Conservation (phyloP, 2,888 invertebrate genomes). For the Dione juno region DNA sequence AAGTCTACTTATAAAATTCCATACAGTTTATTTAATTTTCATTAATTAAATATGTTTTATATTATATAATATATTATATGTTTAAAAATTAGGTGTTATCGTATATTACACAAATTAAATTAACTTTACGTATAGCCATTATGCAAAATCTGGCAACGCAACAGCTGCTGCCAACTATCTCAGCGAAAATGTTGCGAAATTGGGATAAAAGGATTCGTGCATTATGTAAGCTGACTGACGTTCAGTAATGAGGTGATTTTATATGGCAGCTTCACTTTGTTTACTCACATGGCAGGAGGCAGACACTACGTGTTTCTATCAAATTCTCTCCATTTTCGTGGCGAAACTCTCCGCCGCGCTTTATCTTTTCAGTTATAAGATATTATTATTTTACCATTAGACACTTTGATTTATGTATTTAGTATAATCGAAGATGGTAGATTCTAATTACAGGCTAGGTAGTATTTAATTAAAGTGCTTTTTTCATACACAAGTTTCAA, state of each 20-base stretch:
- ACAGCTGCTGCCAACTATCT: constrained; percentile 47
- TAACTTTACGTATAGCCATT: constrained; percentile 36
- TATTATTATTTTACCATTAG: too few relatives aligned
- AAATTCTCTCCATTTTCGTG: too few relatives aligned
- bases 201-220: constrained; percentile 46
- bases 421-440: too few relatives aligned
- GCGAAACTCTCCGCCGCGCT: too few relatives aligned
- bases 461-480: too few relatives aligned
- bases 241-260: constrained; percentile 7
- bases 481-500: too few relatives aligned
- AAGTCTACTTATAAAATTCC: too few relatives aligned
- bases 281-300: background rate
- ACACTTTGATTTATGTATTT: too few relatives aligned
- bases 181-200: constrained; percentile 49
- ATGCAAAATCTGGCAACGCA: constrained; percentile 41
- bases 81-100: constrained; percentile 33
- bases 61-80: background rate
- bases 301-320: too few relatives aligned
- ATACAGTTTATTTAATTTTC: too few relatives aligned
- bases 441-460: too few relatives aligned
- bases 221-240: constrained; percentile 32
- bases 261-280: background rate
- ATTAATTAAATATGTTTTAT: background rate
- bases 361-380: too few relatives aligned
- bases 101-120: constrained; percentile 36